Percentiles rank a stretch among this genome's conserved stretches.
phyloP scores from a whole-genome alignment of 1,140 invertebrate genomes.

The Pararge aegeria region DNA sequence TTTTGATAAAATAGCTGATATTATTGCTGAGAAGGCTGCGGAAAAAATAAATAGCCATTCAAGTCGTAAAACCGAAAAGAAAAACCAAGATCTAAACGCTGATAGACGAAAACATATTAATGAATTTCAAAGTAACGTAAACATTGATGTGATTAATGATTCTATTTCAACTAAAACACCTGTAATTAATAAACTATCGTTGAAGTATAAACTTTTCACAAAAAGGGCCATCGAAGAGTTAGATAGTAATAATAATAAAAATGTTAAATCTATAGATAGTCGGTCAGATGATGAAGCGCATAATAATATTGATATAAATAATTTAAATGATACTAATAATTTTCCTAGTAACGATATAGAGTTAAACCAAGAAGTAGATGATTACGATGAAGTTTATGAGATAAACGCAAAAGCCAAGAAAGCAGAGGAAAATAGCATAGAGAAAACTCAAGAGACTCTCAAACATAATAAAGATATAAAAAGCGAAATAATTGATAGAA shows the following conservation, averaged over 20 bases:
- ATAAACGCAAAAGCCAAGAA: not conserved
- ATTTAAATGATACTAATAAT: not conserved
- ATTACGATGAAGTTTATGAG: not conserved
- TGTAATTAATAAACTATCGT: not conserved
- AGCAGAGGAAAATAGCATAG: not conserved
- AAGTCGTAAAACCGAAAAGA: not conserved
- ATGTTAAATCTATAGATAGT: not conserved
- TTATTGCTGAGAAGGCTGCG: not conserved
- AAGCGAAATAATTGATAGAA: not conserved
- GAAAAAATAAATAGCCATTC: not conserved
- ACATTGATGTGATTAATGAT: not conserved
- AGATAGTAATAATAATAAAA: not conserved
- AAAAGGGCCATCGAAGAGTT: not conserved
- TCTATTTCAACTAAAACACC: not conserved
- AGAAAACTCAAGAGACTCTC: not conserved
- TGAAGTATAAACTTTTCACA: constrained; percentile 1
- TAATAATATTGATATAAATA: not conserved
- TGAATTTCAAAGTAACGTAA: not conserved
- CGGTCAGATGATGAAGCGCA: not conserved
- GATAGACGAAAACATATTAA: not conserved
- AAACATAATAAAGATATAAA: not conserved
- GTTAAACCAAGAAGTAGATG: not conserved
- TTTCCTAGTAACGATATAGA: no score
- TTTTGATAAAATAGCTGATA: not conserved
- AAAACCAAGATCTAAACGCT: not conserved